phyloP scores from a whole-genome alignment of 2,888 invertebrate species.

The Plagodis dolabraria region DNA sequence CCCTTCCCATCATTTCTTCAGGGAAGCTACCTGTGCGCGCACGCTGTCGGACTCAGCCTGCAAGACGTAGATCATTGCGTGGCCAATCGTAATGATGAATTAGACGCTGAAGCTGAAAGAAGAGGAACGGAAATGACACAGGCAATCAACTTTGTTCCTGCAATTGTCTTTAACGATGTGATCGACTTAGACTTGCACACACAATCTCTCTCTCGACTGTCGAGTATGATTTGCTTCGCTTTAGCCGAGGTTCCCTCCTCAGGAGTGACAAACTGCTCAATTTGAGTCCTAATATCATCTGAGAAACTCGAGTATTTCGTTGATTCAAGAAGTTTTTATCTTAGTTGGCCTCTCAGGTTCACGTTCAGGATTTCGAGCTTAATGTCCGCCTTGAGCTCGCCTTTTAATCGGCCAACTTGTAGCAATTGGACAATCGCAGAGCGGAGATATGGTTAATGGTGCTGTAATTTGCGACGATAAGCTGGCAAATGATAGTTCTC shows the following conservation, averaged over 20 bases:
- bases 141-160: conserved; percentile 61
- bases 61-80: conserved; percentile 64
- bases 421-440: conserved; percentile 62
- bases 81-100: conserved; percentile 49
- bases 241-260: conserved; percentile 59
- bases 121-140: conserved; percentile 53
- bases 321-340: conserved; percentile 61
- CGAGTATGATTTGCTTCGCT: conserved; percentile 62
- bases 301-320: conserved; percentile 40
- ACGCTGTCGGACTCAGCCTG: conserved; percentile 55
- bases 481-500: conserved; percentile 40
- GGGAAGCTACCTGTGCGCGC: conserved; percentile 62
- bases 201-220: conserved; percentile 47
- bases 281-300: conserved; percentile 38
- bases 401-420: conserved; percentile 69
- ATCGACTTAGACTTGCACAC: conserved; percentile 44
- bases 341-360: conserved; percentile 47
- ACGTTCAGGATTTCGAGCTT: conserved; percentile 48
- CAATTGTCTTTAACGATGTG: conserved; percentile 62
- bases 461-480: conserved; percentile 59
- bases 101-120: conserved; percentile 57
- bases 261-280: conserved; percentile 53
- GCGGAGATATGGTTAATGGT: conserved; percentile 60
- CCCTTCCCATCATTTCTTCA: conserved; percentile 52
- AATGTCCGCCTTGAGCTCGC: conserved; percentile 56